Percentiles rank a stretch among this genome's conserved stretches.
Evolutionary conservation across 2,888 invertebrate species (phyloP).

Genomic region (Scelioninae gen. 1): DNA sequence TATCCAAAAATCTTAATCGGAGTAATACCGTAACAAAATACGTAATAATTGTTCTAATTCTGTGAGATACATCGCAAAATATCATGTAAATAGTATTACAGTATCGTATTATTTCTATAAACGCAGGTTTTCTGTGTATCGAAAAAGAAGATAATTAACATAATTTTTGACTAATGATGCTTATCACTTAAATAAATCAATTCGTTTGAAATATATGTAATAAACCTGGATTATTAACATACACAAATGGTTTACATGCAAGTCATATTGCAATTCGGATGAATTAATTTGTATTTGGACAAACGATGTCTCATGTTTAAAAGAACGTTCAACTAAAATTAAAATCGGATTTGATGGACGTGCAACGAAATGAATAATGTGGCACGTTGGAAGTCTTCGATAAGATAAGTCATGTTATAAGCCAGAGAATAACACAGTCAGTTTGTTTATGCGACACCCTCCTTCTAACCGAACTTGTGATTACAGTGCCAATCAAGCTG

Average conservation of each 20-base stretch:
- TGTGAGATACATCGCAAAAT: too few species aligned
- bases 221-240: too few species aligned
- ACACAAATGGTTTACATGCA: slow-evolving; percentile 15
- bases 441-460: slow-evolving; percentile 1
- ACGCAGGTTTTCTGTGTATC: too few species aligned
- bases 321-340: slow-evolving; percentile 11
- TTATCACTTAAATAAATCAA: too few species aligned
- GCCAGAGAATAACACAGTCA: background rate
- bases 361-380: slow-evolving; percentile 12
- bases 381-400: background rate
- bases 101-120: too few species aligned
- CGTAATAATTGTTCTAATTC: too few species aligned
- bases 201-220: too few species aligned
- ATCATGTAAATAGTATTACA: too few species aligned
- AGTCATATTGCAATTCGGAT: background rate
- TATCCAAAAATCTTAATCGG: too few species aligned
- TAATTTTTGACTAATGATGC: too few species aligned
- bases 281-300: slow-evolving; percentile 15
- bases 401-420: slow-evolving; percentile 25
- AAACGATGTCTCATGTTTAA: slow-evolving; percentile 1
- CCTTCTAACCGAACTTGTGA: slow-evolving; percentile 10
- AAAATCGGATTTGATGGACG: slow-evolving; percentile 21
- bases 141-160: too few species aligned
- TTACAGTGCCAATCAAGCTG: slow-evolving; percentile 26
- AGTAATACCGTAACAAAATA: too few species aligned